Evolutionary conservation across 2,888 invertebrate species (phyloP), one percentile per base, ranked within the genome.

Genomic region (Liopterus haemorrhoidalis): DNA sequence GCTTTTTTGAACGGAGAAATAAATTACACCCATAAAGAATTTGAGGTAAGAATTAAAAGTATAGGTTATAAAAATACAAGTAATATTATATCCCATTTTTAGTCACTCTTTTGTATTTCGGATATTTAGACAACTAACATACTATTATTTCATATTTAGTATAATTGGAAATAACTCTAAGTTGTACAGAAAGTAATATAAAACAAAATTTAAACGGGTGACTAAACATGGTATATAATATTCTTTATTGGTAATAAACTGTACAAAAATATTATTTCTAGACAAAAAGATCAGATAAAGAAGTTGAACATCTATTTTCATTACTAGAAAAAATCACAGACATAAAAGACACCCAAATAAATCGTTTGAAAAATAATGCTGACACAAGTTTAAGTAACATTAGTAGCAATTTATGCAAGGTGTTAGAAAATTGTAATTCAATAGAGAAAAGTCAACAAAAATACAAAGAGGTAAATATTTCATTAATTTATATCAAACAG

Each of bases 1-100:
- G 85, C 87, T 22, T 88, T 91, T 65, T 66, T 91, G 47, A 85
- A 81, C 68, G 89, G 90, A 43, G 92, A 92, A 77, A 82, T 91
- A 53, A 82, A 82, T 55, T 82, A 79, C 65, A 83, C 87, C 69
- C 66, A 90, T 4, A 81, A 81, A 54, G 89, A 91, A 65, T 91
- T 91, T 70, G 90, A 92, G 78, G 88, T 87, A 72, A 67, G 58
- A 48, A 22, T 25, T 14, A 37, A 11, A 14, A 11, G 3, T 33
- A 39, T 8, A 28, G 5, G 38, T 28, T 40, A 44, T 36, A 21
- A 24, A 5, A 8, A 24, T 20, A n/a, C n/a, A n/a, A n/a, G n/a
- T 41, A 24, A 28, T 11, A 21, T 39, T 39, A 24, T 32, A 35
- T 56, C n/a, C n/a, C n/a, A n/a, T n/a, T n/a, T n/a, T n/a, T n/a